Evolutionary conservation across 2,113 vertebrate species (phyloP).

Genomic region (Phodopus roborovskii): DNA sequence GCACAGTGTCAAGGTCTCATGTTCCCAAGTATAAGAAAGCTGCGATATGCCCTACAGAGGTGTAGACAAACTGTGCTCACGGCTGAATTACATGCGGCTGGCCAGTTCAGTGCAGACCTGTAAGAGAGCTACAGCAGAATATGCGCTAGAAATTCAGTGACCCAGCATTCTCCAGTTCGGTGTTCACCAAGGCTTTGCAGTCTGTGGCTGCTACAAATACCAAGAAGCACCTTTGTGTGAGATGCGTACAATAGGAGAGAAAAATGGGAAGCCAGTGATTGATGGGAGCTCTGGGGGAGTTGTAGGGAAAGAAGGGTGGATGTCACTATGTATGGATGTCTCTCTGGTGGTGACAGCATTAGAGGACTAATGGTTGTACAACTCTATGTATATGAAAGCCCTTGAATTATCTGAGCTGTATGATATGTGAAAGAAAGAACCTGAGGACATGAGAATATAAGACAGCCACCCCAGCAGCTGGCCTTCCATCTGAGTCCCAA

Average conservation of each 20-base stretch:
- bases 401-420: neutral
- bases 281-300: neutral
- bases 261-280: too few species aligned
- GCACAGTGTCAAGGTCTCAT: neutral
- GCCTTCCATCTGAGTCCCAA: too few species aligned
- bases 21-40: too few species aligned
- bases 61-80: neutral
- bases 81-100: neutral
- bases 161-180: neutral
- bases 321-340: too few species aligned
- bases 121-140: neutral
- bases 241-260: neutral
- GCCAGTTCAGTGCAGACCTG: neutral
- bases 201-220: neutral
- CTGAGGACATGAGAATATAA: neutral
- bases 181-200: neutral
- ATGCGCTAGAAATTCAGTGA: neutral
- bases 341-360: neutral
- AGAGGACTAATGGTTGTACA: neutral
- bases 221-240: rapidly evolving
- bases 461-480: neutral
- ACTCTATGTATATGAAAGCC: neutral
- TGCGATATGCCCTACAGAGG: neutral
- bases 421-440: neutral
- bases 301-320: neutral